Base-by-base conservation (phyloP, 2,888 invertebrate genomes). In the Dysmachus trigonus region DNA sequence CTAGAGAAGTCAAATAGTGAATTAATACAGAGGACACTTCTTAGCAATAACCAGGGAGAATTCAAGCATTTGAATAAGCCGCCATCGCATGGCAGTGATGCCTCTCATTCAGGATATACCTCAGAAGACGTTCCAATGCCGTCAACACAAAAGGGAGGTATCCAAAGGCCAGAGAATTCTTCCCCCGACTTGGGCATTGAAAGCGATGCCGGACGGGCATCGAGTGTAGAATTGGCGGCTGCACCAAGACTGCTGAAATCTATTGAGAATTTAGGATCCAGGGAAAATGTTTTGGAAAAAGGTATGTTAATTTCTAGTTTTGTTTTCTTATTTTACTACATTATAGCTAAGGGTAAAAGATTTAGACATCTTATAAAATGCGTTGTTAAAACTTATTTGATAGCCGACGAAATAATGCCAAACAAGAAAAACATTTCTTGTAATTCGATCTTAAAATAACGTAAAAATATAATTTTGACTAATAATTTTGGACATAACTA, bases 121-220 rank as follows among this genome's bases (percentile, higher is more conserved):
- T 93, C 93, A 0, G 93, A 93, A 82, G 92, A 92, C 86, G 92
- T 92, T 47, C 89, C 90, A 1, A 84, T 88, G 18, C 72, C 41
- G 8, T 10, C 30, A 6, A 18, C 7, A 22, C 74, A 53, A 27
- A 62, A 62, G 22, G 87, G 74, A 10, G 87, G 88, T n/a, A 88
- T 88, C 3, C 89, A 89, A 15, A 89, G 91, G 4, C 72, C 33
- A 13, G 92, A 92, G 13, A 94, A 93, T 88, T 93, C 95, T 0
- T 97, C 97, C 0, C 97, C 97, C 0, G 97, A 97, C 92, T 94
- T 97, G 89, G 97, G 97, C n/a, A 97, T 97, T 88, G 97, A 97
- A 90, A 97, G 97, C 89, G 97, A 97, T 90, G 94, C 94, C 53
- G 93, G 89, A 94, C 95, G 87, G 94, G 95, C 91, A 90, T 95